Conservation (phyloP, 1,140 invertebrate genomes). For the Trichogramma pretiosum region DNA sequence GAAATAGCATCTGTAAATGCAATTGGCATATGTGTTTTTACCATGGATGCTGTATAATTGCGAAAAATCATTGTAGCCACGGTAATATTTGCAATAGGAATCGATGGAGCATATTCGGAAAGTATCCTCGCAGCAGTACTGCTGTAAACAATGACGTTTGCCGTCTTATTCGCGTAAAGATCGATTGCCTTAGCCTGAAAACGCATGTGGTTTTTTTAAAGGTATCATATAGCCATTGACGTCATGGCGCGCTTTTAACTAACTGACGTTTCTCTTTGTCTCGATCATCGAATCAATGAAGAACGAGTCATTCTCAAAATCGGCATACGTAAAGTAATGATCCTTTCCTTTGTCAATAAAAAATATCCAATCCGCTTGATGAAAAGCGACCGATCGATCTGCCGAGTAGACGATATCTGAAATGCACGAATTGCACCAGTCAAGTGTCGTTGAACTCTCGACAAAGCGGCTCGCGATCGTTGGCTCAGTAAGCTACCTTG, state of each 20-base stretch:
- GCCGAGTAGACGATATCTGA: constrained; percentile 12
- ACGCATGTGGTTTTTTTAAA: too few relatives aligned
- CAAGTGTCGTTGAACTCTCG: background rate
- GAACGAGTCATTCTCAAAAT: constrained; percentile 13
- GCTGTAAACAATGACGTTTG: constrained; percentile 16
- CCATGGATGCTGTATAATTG: constrained; percentile 7
- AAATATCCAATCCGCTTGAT: constrained; percentile 17
- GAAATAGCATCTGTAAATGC: background rate
- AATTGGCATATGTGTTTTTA: background rate
- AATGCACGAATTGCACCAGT: background rate
- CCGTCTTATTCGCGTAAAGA: constrained; percentile 18
- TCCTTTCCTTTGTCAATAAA: constrained; percentile 18
- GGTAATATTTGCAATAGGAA: constrained; percentile 17
- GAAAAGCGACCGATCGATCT: constrained; percentile 10
- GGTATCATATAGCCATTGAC: background rate
- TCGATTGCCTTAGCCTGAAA: constrained; percentile 20
- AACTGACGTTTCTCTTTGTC: constrained; percentile 14
- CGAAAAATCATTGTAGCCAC: constrained; percentile 5
- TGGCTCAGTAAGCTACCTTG: constrained; percentile 3
- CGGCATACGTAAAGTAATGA: constrained; percentile 11
- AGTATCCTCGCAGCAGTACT: constrained; percentile 17
- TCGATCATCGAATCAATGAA: constrained; percentile 9
- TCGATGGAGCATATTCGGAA: constrained; percentile 16
- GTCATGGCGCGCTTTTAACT: background rate
- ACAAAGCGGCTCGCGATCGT: background rate